phyloP scores from a whole-genome alignment of 2,113 vertebrate genomes.

The Dromaius novaehollandiae region DNA sequence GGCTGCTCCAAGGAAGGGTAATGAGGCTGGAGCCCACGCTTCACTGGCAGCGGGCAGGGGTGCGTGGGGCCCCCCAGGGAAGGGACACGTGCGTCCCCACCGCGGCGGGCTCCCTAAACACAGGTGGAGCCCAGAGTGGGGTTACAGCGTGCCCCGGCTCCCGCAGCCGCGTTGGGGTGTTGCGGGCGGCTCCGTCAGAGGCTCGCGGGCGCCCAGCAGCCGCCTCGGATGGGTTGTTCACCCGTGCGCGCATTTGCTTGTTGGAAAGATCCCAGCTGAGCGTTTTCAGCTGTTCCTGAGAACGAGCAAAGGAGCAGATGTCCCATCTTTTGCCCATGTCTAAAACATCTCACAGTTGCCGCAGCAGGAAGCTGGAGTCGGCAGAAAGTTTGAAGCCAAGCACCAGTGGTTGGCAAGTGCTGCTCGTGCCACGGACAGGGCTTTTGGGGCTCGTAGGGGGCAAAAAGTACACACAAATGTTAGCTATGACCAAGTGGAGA shows the following conservation, averaged over 20 bases:
- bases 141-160: background rate
- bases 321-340: background rate
- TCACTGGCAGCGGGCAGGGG: too few relatives aligned
- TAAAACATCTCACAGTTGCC: too few relatives aligned
- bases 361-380: too few relatives aligned
- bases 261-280: background rate
- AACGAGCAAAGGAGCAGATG: background rate
- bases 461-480: background rate
- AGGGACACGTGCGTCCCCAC: too few relatives aligned
- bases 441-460: background rate
- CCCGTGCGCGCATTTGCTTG: rapidly evolving
- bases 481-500: background rate
- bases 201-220: background rate
- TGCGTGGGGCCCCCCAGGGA: too few relatives aligned
- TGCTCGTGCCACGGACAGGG: background rate
- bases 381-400: background rate
- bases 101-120: too few relatives aligned
- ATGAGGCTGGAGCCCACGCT: constrained; percentile 38
- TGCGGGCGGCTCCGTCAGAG: background rate
- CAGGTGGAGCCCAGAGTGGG: background rate
- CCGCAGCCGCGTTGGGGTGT: rapidly evolving
- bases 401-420: rapidly evolving
- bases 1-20: background rate
- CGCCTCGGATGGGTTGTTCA: background rate
- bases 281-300: background rate